Evolutionary conservation across 2,113 vertebrate genomes (phyloP), one percentile per base, ranked within the genome.

Genomic region (Antechinus stuartii): DNA sequence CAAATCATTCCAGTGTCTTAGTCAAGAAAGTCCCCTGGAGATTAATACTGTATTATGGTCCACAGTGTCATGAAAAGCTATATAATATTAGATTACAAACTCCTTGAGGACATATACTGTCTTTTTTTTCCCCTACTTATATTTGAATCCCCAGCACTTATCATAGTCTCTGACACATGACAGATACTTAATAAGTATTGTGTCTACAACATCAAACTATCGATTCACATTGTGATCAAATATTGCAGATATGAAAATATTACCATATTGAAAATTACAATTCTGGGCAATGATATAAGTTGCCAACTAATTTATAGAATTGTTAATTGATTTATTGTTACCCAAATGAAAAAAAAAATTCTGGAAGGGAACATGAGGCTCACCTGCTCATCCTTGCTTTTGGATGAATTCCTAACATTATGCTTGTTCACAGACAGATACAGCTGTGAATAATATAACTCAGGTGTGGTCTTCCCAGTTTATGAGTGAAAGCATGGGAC

Each of bases 221-320:
- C 16, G 30, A 35, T 35, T 68, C 27, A 68, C 57, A 50, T 57
- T 57, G 56, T 42, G 90, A 91, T 91, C 90, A 42, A 35, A 0
- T 0, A 95, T 61, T 93, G 24, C 30, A 8, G 8, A 90, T 96
- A 96, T 96, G 42, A 95, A 76, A 94, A 7, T 22, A 50, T 42
- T 93, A 35, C 46, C 96, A 54, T 57, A 91, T 54, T 35, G 12
- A 68, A 68, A 68, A 30, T 35, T 16, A 68, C 30, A 35, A 30
- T 27, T 35, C 30, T 35, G 12, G 10, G 30, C 27, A 68, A 68
- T 68, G 30, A 6, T 68, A 30, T 68, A 35, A 68, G 35, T 68
- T 68, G 30, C 27, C 30, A 35, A 68, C 35, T 68, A 68, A 35
- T 68, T 68, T 68, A 35, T 35, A 2, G 10, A 35, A 68, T 68